A percentile compares a stretch with the other conserved stretches of the same genome.
These are phyloP conservation scores for Macroramphosus scolopax DNA, from an alignment of 2,797 vertebrate species.

Conservation along the genomic window DNA sequence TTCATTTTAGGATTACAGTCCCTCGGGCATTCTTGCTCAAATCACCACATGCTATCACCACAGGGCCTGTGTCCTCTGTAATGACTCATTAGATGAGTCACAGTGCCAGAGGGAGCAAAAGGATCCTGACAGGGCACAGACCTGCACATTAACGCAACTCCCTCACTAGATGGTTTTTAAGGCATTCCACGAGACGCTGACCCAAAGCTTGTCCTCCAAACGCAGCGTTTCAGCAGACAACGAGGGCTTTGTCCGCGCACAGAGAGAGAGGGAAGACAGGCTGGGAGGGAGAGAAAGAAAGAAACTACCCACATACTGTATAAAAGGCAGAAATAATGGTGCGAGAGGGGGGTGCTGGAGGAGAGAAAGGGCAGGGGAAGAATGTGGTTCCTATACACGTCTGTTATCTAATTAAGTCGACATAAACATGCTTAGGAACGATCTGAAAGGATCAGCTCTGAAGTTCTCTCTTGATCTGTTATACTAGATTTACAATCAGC, in stretches of 20 bases:
- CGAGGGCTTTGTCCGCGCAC: conserved; percentile 60
- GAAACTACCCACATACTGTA: conserved; percentile 58
- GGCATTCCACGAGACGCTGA: conserved; percentile 66
- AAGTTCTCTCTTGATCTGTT: conserved; percentile 4
- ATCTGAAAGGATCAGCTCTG: not conserved
- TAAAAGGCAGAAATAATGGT: conserved; percentile 64
- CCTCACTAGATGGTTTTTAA: conserved; percentile 50
- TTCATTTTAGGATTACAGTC: conserved; percentile 11
- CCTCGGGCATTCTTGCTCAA: not conserved
- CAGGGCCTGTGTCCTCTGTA: conserved; percentile 15
- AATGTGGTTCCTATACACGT: conserved; percentile 39
- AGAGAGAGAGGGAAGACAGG: conserved; percentile 51
- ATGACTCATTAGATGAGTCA: conserved; percentile 53
- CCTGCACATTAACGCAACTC: conserved; percentile 23
- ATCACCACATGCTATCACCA: conserved; percentile 16
- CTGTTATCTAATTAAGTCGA: conserved; percentile 25
- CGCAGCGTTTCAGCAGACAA: conserved; percentile 62
- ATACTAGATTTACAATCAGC: not conserved
- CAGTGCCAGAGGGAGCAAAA: conserved; percentile 12
- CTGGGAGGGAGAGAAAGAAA: conserved; percentile 47
- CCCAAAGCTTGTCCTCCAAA: conserved; percentile 61
- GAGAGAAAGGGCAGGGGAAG: conserved; percentile 41
- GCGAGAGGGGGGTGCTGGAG: conserved; percentile 32
- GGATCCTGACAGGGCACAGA: conserved; percentile 21
- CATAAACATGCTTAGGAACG: conserved; percentile 3